Evolutionary conservation across 2,797 vertebrate species (phyloP).

Genomic region (Pteropus rufus): DNA sequence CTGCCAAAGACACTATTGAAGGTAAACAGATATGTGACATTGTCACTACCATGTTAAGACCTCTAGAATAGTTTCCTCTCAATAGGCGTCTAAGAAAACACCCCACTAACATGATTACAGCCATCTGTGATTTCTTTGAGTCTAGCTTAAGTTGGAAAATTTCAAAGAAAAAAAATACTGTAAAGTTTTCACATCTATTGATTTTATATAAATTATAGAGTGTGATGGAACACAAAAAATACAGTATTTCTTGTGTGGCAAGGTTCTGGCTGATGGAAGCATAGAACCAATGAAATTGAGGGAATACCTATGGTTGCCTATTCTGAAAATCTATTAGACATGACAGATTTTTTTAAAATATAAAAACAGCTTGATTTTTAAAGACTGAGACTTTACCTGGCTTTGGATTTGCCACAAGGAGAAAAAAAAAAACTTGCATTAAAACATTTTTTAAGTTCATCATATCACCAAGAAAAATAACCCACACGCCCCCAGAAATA

Average conservation of each 20-base stretch:
- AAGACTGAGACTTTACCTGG: not conserved
- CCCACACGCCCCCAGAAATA: not conserved
- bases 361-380: not conserved
- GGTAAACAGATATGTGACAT: not conserved
- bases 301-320: not conserved
- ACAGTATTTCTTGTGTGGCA: not conserved
- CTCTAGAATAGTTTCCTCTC: not conserved
- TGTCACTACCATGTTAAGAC: not conserved
- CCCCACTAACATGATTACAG: not conserved
- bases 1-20: not conserved
- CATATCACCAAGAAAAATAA: constrained; percentile 7
- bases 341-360: not conserved
- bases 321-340: not conserved
- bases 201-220: constrained; percentile 8
- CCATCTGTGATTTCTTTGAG: constrained; percentile 14
- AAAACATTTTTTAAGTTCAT: not conserved
- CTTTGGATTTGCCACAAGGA: not conserved
- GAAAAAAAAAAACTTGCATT: not conserved
- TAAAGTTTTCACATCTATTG: not conserved
- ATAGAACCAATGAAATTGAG: not conserved
- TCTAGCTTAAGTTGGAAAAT: not conserved
- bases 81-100: not conserved
- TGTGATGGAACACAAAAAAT: not conserved
- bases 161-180: not conserved
- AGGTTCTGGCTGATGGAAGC: not conserved